Evolutionary conservation across 2,888 invertebrate species (phyloP), one percentile per base, ranked within the genome.

Genomic region (Sphinx pinastri): DNA sequence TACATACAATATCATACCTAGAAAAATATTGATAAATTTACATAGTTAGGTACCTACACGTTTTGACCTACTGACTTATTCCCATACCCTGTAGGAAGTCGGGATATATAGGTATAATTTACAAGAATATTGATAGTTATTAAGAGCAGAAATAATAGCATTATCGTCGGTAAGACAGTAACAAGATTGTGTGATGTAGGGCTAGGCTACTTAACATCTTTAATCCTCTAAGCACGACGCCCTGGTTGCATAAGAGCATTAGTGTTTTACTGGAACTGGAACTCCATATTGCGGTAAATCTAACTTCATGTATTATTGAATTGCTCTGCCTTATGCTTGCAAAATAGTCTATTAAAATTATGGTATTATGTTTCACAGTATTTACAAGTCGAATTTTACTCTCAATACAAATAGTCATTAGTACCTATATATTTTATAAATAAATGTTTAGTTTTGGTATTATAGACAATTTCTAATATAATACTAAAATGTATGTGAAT

Each of bases 201-300:
- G 85, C 85, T 89, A 90, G 91, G 89, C 91, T 88, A 81, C 92
- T 93, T 92, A 92, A 77, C 81, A 77, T 76, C n/a, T n/a, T 79
- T 91, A 91, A 92, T 87, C 77, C 89, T 72, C 76, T 91, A 91
- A 91, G 89, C 82, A 86, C 84, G 86, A 85, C 89, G 91, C 88
- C 91, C 88, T 87, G 85, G 81, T 85, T 87, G 83, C 84, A 76
- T 91, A 92, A 92, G 91, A 88, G 88, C 85, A 91, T 92, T 92
- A 90, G 81, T 77, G 78, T 82, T 76, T 79, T 77, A 84, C 80
- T 86, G 75, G 78, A 84, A 88, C 84, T 85, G 76, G 83, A 82
- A 70, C 83, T 81, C 74, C 19, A 45, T 57, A 47, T 38, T 69
- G 45, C 31, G 19, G 51, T 19, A 54, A 49, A 59, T 59, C 13